Conservation (phyloP, 2,888 invertebrate genomes). For the Cynaeus angustus region DNA sequence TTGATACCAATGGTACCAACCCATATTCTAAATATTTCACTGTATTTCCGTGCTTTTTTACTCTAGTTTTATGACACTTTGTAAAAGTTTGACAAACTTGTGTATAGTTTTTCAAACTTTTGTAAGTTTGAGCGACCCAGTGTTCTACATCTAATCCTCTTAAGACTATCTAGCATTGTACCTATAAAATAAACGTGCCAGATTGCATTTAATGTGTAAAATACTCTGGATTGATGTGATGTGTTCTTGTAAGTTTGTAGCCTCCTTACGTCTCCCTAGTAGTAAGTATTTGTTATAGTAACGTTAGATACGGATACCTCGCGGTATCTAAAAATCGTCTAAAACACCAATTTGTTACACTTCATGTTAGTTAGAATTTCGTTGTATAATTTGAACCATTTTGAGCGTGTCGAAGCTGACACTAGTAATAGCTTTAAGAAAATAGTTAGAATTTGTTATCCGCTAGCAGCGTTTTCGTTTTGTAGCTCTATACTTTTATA, state of each 20-base stretch:
- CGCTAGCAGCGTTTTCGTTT: too few relatives aligned
- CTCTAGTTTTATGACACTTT: too few relatives aligned
- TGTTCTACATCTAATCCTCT: slow-evolving; percentile 32
- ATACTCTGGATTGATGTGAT: slow-evolving; percentile 38
- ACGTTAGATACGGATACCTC: slow-evolving; percentile 10
- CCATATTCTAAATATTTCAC: too few relatives aligned
- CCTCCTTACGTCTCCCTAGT: slow-evolving; percentile 14
- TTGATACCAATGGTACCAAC: too few relatives aligned
- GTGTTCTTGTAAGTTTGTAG: slow-evolving; percentile 44
- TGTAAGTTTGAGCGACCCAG: slow-evolving; percentile 17
- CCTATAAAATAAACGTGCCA: slow-evolving; percentile 48
- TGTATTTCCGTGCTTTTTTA: too few relatives aligned
- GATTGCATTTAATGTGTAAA: slow-evolving; percentile 48
- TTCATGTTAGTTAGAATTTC: slow-evolving; percentile 27
- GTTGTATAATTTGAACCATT: slow-evolving; percentile 10
- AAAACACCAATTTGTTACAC: slow-evolving; percentile 43
- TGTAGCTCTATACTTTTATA: too few relatives aligned
- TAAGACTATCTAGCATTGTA: slow-evolving; percentile 30
- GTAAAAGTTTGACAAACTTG: too few relatives aligned
- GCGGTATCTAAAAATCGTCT: slow-evolving; percentile 24
- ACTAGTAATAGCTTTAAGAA: slow-evolving; percentile 33
- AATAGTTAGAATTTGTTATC: not conserved
- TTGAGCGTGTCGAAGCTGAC: not conserved
- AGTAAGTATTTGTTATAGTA: slow-evolving; percentile 31
- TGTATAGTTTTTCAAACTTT: too few relatives aligned